Conservation (phyloP, 2,888 invertebrate species). For the Leucophora obtusa region DNA sequence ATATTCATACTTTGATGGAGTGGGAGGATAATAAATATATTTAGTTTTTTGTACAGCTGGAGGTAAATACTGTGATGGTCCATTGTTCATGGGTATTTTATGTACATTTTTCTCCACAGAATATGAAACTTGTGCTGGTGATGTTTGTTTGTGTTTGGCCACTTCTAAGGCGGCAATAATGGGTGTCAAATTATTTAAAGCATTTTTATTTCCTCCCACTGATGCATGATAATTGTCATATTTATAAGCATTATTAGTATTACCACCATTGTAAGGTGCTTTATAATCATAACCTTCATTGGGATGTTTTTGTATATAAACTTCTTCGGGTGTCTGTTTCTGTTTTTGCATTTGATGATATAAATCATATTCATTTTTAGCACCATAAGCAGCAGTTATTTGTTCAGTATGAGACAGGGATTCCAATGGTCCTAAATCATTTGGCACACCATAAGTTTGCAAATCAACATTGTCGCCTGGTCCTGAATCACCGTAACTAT, state of each 20-base stretch:
- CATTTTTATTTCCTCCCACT: constrained; percentile 56
- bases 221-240: constrained; percentile 72
- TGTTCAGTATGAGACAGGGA: constrained; percentile 76
- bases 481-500: constrained; percentile 21
- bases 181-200: constrained; percentile 72
- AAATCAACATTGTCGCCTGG: constrained; percentile 65
- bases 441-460: constrained; percentile 67
- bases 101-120: constrained; percentile 74
- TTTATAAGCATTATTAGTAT: constrained; percentile 63
- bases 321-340: constrained; percentile 70
- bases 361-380: constrained; percentile 69
- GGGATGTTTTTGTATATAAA: constrained; percentile 74
- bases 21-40: constrained; percentile 73
- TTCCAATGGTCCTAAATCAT: constrained; percentile 73
- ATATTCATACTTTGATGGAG: constrained; percentile 56
- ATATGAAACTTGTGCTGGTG: constrained; percentile 62
- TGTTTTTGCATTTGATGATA: constrained; percentile 76
- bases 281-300: constrained; percentile 74
- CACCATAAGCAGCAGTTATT: constrained; percentile 76
- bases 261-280: constrained; percentile 49
- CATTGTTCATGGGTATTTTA: constrained; percentile 63
- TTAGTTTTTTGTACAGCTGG: constrained; percentile 74
- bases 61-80: constrained; percentile 64
- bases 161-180: constrained; percentile 75
- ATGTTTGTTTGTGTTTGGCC: constrained; percentile 69